Evolutionary conservation across 1,140 invertebrate genomes (phyloP).

Genomic region (Ephestia elutella): DNA sequence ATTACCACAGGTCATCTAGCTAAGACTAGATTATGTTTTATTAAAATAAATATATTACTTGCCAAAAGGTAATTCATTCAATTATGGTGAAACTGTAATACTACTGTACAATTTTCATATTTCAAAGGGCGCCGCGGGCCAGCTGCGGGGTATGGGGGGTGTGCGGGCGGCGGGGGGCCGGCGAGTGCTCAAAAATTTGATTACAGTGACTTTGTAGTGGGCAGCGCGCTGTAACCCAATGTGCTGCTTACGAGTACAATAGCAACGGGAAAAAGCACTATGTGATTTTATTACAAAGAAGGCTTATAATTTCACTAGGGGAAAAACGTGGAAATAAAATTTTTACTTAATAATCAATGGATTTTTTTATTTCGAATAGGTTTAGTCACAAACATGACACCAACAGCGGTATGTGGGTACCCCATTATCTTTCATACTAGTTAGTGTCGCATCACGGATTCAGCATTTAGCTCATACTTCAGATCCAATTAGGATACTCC

Average conservation of each 20-base stretch:
- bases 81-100: neutral
- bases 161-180: neutral
- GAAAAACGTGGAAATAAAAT: too few species aligned
- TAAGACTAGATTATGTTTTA: too few species aligned
- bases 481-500: neutral
- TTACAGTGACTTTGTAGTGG: conserved; percentile 1
- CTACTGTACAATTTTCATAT: neutral
- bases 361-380: neutral
- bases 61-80: neutral
- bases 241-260: neutral
- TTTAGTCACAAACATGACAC: too few species aligned
- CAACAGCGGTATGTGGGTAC: too few species aligned
- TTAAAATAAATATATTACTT: too few species aligned
- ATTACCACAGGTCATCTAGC: too few species aligned
- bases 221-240: neutral
- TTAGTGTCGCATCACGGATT: too few species aligned
- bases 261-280: neutral
- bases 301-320: neutral
- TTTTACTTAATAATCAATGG: neutral
- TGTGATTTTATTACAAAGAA: neutral
- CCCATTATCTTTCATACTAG: too few species aligned
- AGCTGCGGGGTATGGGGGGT: too few species aligned
- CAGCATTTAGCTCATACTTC: neutral
- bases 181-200: neutral
- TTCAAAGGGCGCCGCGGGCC: neutral